Percentiles rank a stretch among this genome's conserved stretches.
Conservation (phyloP, 2,888 invertebrate species). For the Salticus scenicus region DNA sequence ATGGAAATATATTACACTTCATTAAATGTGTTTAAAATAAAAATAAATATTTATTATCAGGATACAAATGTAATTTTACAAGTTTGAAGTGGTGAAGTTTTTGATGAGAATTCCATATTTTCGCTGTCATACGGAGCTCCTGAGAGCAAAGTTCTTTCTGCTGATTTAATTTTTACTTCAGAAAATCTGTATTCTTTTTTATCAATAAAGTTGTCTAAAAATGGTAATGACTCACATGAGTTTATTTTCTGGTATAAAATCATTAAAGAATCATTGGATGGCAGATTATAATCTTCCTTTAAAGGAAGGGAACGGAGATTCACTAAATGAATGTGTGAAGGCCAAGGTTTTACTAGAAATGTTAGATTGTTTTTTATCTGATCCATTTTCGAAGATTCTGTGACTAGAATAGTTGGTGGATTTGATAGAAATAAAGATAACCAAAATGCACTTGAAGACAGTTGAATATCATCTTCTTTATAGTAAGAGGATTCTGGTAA, state of each 20-base stretch:
- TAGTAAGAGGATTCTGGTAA: slow-evolving; percentile 82
- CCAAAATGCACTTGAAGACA: slow-evolving; percentile 84
- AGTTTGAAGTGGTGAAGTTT: slow-evolving; percentile 23
- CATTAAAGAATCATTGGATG: slow-evolving; percentile 84
- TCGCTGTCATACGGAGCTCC: background rate
- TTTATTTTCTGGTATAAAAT: slow-evolving; percentile 86
- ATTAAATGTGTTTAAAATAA: too few species aligned
- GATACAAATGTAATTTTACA: slow-evolving; percentile 50
- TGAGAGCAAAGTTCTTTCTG: too few species aligned
- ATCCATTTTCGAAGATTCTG: slow-evolving; percentile 78
- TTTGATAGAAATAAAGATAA: slow-evolving; percentile 87
- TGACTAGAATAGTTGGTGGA: slow-evolving; percentile 85
- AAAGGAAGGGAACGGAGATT: slow-evolving; percentile 88
- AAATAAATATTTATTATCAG: too few species aligned
- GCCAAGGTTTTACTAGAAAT: slow-evolving; percentile 77
- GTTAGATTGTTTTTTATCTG: slow-evolving; percentile 49
- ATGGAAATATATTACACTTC: too few species aligned
- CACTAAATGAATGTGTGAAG: slow-evolving; percentile 84
- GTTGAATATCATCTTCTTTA: slow-evolving; percentile 74
- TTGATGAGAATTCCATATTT: background rate
- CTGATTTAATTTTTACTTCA: too few species aligned
- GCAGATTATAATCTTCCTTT: slow-evolving; percentile 84
- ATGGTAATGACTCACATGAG: slow-evolving; percentile 79
- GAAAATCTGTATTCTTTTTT: too few species aligned
- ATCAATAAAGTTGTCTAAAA: slow-evolving; percentile 22